Conservation (phyloP, 2,888 invertebrate genomes). For the Azorinus chamasolen region DNA sequence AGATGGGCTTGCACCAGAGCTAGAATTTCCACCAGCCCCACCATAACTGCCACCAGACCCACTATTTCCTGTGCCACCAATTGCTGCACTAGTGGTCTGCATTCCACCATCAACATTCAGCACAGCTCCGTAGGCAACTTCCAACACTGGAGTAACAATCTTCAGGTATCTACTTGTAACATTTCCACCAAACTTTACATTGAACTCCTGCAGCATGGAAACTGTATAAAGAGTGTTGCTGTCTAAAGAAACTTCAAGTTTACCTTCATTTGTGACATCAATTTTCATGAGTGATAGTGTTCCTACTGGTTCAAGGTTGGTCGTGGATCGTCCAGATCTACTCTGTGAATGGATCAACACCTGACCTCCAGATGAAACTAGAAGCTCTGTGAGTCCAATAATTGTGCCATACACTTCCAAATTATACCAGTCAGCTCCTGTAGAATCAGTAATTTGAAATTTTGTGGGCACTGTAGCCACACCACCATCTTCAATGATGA, state of each 20-base stretch:
- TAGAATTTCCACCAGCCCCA: constrained; percentile 70
- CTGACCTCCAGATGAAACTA: constrained; percentile 67
- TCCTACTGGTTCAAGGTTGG: constrained; percentile 54
- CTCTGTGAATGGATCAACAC: constrained; percentile 61
- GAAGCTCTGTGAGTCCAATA: constrained; percentile 66
- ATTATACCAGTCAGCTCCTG: constrained; percentile 44
- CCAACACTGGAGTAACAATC: constrained; percentile 54
- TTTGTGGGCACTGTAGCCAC: constrained; percentile 65
- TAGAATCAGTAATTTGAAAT: constrained; percentile 67
- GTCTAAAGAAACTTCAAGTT: constrained; percentile 63
- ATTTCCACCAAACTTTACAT: constrained; percentile 69
- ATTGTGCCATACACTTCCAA: constrained; percentile 69
- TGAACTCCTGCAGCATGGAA: constrained; percentile 53
- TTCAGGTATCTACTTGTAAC: constrained; percentile 59
- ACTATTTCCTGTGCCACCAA: constrained; percentile 46
- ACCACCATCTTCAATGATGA: constrained; percentile 62
- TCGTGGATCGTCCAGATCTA: constrained; percentile 51
- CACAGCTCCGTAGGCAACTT: constrained; percentile 69
- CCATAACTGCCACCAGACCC: constrained; percentile 75
- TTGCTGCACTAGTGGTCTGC: constrained; percentile 52
- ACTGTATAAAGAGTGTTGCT: constrained; percentile 53
- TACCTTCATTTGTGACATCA: constrained; percentile 69
- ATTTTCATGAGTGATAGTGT: constrained; percentile 67
- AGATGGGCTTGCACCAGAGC: constrained; percentile 28
- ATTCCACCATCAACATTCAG: constrained; percentile 65